phyloP scores from a whole-genome alignment of 2,113 vertebrate species.

The Odontophorus gujanensis region DNA sequence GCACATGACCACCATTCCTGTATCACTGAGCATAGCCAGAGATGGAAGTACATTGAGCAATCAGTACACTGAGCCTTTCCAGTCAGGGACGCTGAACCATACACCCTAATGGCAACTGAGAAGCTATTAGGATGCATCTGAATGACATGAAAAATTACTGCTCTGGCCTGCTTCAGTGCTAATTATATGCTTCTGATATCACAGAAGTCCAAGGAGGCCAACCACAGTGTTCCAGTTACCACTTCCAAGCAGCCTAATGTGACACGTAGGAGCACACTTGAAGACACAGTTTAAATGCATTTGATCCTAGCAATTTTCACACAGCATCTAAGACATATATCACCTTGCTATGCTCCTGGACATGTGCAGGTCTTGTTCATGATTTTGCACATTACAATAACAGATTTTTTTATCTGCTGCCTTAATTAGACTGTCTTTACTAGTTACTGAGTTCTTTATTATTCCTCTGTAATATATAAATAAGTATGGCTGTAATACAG shows the following conservation, averaged over 20 bases:
- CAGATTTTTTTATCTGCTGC: not conserved
- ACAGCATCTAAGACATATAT: accelerated
- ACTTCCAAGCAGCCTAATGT: not conserved
- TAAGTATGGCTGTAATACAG: not conserved
- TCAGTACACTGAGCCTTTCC: not conserved
- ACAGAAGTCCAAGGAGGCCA: not conserved
- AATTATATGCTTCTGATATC: not conserved
- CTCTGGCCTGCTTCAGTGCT: not conserved
- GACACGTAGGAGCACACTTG: not conserved
- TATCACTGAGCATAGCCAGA: not conserved
- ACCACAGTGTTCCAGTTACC: not conserved
- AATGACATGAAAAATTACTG: not conserved
- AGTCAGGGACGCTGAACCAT: not conserved
- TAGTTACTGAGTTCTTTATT: not conserved
- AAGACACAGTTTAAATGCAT: not conserved
- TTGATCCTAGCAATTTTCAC: not conserved
- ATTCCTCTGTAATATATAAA: not conserved
- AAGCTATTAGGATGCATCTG: not conserved
- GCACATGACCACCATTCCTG: not conserved
- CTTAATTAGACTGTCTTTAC: not conserved
- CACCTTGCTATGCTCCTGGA: not conserved
- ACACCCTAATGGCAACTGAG: not conserved
- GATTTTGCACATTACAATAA: not conserved
- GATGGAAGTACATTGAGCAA: not conserved
- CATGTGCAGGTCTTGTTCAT: not conserved